A percentile compares a stretch with the other conserved stretches of the same genome.
Evolutionary conservation across 1,140 invertebrate genomes (phyloP).

Genomic region (Magallana gigas): DNA sequence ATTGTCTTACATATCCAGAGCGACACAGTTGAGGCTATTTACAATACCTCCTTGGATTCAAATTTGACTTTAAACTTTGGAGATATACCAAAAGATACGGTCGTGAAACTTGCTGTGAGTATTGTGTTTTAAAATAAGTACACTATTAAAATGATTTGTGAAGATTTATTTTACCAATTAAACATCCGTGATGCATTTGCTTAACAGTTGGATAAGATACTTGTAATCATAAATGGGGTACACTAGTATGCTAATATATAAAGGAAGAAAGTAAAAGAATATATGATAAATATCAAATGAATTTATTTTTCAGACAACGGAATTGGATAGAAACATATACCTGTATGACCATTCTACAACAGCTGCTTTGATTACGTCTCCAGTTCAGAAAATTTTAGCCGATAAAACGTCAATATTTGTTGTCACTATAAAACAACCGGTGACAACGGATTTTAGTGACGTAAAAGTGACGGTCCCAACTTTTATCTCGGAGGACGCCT

Average conservation of each 20-base stretch:
- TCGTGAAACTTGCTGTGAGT: neutral
- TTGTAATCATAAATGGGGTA: no score
- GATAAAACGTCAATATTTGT: neutral
- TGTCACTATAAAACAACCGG: constrained; percentile 50
- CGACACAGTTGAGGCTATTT: neutral
- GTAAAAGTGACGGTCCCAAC: constrained; percentile 29
- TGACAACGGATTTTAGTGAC: neutral
- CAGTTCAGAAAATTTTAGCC: constrained; percentile 46
- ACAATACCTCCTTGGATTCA: neutral
- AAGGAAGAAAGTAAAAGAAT: no score
- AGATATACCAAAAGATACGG: constrained; percentile 2
- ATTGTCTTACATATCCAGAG: constrained; percentile 16
- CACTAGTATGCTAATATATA: no score
- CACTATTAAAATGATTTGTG: no score
- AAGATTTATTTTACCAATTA: no score
- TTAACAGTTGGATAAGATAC: no score
- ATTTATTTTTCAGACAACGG: constrained; percentile 31
- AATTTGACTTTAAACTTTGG: constrained; percentile 4
- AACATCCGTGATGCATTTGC: no score
- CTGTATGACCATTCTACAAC: constrained; percentile 31
- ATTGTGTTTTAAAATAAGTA: neutral
- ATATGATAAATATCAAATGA: no score
- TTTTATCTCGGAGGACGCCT: constrained; percentile 58
- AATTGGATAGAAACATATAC: constrained; percentile 42
- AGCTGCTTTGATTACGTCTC: constrained; percentile 42